These are phyloP conservation scores for Eupithecia inturbata DNA, from an alignment of 2,888 invertebrate genomes.

Conservation along the genomic window DNA sequence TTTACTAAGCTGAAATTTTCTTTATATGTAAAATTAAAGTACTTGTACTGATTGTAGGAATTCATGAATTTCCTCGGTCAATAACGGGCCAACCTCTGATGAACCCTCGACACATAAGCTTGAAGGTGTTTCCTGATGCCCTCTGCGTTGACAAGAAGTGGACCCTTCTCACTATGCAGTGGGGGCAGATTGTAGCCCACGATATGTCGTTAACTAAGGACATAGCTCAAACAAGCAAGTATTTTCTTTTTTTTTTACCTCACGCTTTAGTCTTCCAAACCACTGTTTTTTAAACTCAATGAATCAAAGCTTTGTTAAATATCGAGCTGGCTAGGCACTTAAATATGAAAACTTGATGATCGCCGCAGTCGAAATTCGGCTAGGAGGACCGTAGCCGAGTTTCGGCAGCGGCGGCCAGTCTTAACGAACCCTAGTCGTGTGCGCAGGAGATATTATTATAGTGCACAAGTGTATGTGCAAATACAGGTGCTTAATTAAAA, in stretches of 20 bases:
- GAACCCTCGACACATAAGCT: slow-evolving; percentile 27
- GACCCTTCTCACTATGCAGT: slow-evolving; percentile 25
- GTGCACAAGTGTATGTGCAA: neutral
- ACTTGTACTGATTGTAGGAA: slow-evolving; percentile 16
- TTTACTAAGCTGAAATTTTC: neutral
- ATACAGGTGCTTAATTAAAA: neutral
- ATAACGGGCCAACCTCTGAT: slow-evolving; percentile 8
- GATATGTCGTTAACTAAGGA: slow-evolving; percentile 25
- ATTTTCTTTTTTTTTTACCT: neutral
- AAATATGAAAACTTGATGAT: neutral
- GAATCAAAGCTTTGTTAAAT: neutral
- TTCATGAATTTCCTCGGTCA: slow-evolving; percentile 21
- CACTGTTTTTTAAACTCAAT: neutral
- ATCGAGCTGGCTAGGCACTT: neutral
- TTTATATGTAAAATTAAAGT: neutral
- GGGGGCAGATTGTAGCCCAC: slow-evolving; percentile 30
- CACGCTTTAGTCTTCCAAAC: neutral
- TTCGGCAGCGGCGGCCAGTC: neutral
- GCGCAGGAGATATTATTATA: neutral
- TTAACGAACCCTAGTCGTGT: neutral
- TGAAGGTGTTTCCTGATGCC: slow-evolving; percentile 20
- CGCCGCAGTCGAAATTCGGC: neutral
- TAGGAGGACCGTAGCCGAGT: neutral
- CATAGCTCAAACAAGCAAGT: slow-evolving; percentile 25
- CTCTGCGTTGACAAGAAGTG: slow-evolving; percentile 1